Base-by-base conservation (phyloP, 2,797 vertebrate genomes). In the Urosaurus nigricauda region DNA sequence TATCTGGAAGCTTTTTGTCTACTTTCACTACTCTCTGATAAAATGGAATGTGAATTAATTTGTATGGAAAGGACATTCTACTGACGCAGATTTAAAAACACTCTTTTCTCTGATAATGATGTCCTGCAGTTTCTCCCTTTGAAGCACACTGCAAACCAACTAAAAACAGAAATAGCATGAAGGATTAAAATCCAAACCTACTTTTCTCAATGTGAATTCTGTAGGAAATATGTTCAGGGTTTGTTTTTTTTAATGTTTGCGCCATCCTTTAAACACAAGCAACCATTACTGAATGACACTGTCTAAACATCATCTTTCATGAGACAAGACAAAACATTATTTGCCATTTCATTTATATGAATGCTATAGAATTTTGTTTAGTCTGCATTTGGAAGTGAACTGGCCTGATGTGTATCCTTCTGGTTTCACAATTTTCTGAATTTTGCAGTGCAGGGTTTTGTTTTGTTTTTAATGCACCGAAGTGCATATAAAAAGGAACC, bases 21-120 rank as follows among this genome's bases (percentile, higher is more conserved):
- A 6, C 74, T 87, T 85, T 83, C 40, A 77, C 17, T 24, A 8
- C 79, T 32, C n/a, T 83, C 24, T 51, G 70, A 84, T 84, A 71
- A 77, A 74, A 82, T n/a, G 32, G 0, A 81, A 82, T 85, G 11
- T 3, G 26, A 84, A 88, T 84, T 88, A 86, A 56, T 79, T 14
- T 63, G 37, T 90, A 24, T 56, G 70, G 2, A 75, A 68, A 71
- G 4, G 16, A 82, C 65, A 19, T 65, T 88, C 85, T 89, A 71
- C 43, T 26, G 70, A 80, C 0, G 70, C 21, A 83, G 74, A 83
- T 16, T 40, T 51, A 63, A 86, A 63, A 78, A 85, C 65, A 21
- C 2, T 58, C 35, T 86, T 87, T 17, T 40, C 74, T 92, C 88
- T 53, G 1, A 5, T 79, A 75, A 68, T 65, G 40, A 85, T 53